Conservation (phyloP, 2,888 invertebrate species). For the Acleris holmiana region DNA sequence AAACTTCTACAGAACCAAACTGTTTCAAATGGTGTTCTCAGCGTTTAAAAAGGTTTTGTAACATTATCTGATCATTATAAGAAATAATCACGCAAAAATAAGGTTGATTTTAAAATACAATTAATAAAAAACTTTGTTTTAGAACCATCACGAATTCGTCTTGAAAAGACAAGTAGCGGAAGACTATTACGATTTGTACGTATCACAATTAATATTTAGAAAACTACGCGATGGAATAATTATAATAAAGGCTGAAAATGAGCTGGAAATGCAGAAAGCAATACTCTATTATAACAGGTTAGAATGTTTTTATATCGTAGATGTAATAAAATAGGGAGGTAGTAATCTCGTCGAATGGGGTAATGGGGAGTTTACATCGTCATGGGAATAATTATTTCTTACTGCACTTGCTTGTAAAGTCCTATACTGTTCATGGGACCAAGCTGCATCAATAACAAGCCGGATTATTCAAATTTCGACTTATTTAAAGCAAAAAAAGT, state of each 20-base stretch:
- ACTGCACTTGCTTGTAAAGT: too few relatives aligned
- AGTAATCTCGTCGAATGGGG: too few relatives aligned
- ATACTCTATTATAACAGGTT: slow-evolving; percentile 79
- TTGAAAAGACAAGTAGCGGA: slow-evolving; percentile 88
- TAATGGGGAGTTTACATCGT: too few relatives aligned
- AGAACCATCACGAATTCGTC: slow-evolving; percentile 73
- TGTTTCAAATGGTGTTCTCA: slow-evolving; percentile 72
- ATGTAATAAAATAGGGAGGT: background rate
- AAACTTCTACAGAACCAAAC: slow-evolving; percentile 76
- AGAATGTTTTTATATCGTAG: too few relatives aligned
- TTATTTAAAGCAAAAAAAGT: too few relatives aligned
- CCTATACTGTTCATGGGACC: too few relatives aligned
- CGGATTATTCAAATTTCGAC: too few relatives aligned
- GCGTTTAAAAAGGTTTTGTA: slow-evolving; percentile 70
- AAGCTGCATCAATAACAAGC: too few relatives aligned
- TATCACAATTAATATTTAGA: slow-evolving; percentile 80
- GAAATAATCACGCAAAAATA: background rate
- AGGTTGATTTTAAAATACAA: too few relatives aligned
- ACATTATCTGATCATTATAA: background rate
- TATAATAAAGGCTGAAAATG: slow-evolving; percentile 72
- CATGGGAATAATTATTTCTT: too few relatives aligned
- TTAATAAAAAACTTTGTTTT: slow-evolving; percentile 42
- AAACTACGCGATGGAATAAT: slow-evolving; percentile 76
- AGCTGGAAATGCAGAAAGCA: slow-evolving; percentile 75
- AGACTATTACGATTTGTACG: slow-evolving; percentile 87